Percentiles rank a stretch among this genome's conserved stretches.
These are phyloP conservation scores for Craseonycteris thonglongyai DNA, from an alignment of 2,113 vertebrate genomes.

Conservation along the genomic window DNA sequence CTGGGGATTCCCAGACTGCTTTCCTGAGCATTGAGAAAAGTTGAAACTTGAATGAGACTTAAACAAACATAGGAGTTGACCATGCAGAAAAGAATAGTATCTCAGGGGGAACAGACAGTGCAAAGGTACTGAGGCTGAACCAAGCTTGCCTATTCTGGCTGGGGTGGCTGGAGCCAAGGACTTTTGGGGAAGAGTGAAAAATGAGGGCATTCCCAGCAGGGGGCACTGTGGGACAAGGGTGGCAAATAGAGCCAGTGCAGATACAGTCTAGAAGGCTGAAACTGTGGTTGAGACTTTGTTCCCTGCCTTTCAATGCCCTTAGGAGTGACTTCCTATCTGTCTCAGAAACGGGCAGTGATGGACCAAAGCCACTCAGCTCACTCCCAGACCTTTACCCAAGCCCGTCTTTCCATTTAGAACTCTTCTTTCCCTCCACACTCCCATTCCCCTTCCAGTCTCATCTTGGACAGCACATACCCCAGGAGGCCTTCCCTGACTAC, in stretches of 20 bases:
- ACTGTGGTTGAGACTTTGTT: background rate
- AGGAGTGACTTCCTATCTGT: background rate
- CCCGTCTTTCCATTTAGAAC: background rate
- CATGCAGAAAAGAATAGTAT: background rate
- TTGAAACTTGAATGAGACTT: background rate
- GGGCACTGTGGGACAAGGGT: background rate
- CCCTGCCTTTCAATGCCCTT: background rate
- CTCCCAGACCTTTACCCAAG: background rate
- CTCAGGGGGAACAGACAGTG: background rate
- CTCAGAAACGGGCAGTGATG: background rate
- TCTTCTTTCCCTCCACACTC: background rate
- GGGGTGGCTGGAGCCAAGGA: background rate
- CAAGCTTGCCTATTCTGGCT: background rate
- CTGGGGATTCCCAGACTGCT: background rate
- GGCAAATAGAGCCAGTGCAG: fast-evolving
- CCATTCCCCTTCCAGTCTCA: background rate
- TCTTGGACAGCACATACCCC: background rate
- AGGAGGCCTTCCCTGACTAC: background rate
- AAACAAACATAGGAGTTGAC: background rate
- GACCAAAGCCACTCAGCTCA: background rate
- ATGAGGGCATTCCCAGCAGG: background rate
- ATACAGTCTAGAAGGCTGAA: background rate
- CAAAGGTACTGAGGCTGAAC: constrained; percentile 8
- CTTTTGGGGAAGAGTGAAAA: background rate
- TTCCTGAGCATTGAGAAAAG: background rate